Base-by-base conservation (phyloP, 2,113 vertebrate genomes). In the Vimba vimba region DNA sequence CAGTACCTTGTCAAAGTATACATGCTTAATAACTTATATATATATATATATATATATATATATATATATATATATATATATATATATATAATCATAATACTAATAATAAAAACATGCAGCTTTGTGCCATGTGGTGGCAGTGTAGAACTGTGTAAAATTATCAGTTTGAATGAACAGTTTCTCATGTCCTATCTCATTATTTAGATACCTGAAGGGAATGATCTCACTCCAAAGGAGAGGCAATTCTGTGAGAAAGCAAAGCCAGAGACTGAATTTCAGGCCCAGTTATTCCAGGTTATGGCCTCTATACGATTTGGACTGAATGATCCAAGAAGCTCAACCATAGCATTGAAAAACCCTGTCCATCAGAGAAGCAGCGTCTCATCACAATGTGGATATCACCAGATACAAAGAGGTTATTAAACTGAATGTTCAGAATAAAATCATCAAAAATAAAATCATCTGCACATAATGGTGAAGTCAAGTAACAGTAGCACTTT, bases 191-290 rank as follows among this genome's bases (percentile, higher is more conserved):
- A 21, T 75, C 45, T 74, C 1, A 25, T 25, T 71, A 71, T 79
- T 59, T 21, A 88, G 87, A 47, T 88, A 76, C 87, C 87, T 50
- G 81, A 86, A 60, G 66, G 39, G 59, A 71, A 59, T 62, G 74
- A 84, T 21, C 85, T 80, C 59, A 86, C 85, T 27, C 59, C 47
- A 47, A 1, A 36, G 13, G 87, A 88, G 45, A 78, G 84, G 47
- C 2, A 9, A 12, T 62, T 79, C 75, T 11, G 25, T 6, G 47
- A 84, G 10, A 52, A 75, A 33, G 87, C 81, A 17, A 84, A 68
- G 75, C 87, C 87, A n/a, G 64, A 66, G 47, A 75, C 87, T 25
- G 68, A 50, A 80, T 4, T 13, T 59, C 80, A 84, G 19, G 85
- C 57, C n/a, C n/a, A 55, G 11, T 27, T 75, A 4, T 88, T 88